A percentile compares a stretch with the other conserved stretches of the same genome.
Evolutionary conservation across 2,113 vertebrate species (phyloP).

Genomic region (Sturnira hondurensis): DNA sequence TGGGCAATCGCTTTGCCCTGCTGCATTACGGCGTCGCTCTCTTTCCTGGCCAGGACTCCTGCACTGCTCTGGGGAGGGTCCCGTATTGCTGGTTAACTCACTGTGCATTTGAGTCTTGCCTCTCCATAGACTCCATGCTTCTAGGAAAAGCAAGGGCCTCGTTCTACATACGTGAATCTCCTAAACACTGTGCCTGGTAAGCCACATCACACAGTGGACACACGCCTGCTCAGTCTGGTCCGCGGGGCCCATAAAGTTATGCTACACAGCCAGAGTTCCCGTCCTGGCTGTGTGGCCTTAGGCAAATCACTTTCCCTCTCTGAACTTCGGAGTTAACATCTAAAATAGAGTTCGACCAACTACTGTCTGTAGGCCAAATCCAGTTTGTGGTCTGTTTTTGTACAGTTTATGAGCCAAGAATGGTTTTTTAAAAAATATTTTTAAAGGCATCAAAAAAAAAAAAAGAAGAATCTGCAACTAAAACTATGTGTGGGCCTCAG

Average conservation of each 20-base stretch:
- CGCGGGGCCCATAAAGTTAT: not conserved
- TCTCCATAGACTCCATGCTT: not conserved
- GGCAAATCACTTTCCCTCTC: not conserved
- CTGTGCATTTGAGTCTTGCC: not conserved
- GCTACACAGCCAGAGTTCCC: not conserved
- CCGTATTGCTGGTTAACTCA: not conserved
- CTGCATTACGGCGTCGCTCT: not conserved
- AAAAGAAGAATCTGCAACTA: not conserved
- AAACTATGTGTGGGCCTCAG: not conserved
- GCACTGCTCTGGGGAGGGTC: not conserved
- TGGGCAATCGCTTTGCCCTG: not conserved
- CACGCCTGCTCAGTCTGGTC: not conserved
- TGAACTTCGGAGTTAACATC: not conserved
- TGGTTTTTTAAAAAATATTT: not conserved
- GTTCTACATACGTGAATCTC: fast-evolving
- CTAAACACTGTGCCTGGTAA: not conserved
- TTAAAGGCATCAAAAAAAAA: not conserved
- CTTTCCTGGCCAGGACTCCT: not conserved
- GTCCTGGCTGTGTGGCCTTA: not conserved
- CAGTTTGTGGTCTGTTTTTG: not conserved
- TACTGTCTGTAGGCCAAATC: not conserved
- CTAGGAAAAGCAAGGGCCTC: not conserved
- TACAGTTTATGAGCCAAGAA: not conserved
- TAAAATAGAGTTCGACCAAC: not conserved
- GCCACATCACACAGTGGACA: fast-evolving